Evolutionary conservation across 2,797 vertebrate species (phyloP), one percentile per base, ranked within the genome.

Genomic region (Pantherophis alleghaniensis): DNA sequence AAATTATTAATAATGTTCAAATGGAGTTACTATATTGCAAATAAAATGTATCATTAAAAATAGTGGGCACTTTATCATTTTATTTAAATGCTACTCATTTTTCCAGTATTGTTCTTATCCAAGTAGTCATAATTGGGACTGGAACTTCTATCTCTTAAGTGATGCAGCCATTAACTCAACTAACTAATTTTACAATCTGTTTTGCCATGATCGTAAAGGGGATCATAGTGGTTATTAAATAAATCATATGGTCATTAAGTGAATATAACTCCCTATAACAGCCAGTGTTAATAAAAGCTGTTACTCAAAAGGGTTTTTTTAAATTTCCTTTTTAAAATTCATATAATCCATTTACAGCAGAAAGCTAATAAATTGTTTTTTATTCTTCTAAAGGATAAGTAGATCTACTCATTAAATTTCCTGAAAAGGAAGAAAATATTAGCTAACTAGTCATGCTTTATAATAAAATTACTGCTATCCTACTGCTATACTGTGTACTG

Each of bases 341-440:
- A 91, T 26, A 16, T 12, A 56, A 5, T 37, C 32, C 86, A 87
- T 87, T 87, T 53, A 55, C 14, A 53, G 28, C 28, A 87, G 16
- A 87, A 32, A n/a, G 53, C 1, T 87, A 56, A 87, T 79, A 42
- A 89, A 47, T 26, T 37, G 42, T 51, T 89, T 55, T 57, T 79
- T 1, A 89, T 51, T 61, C 42, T 16, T 0, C n/a, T 2, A 87
- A 47, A 47, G n/a, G 1, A 0, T 0, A 51, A 4, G 0, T 0
- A 3, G 12, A 91, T 16, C 7, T 47, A 90, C 56, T 59, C 5
- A 57, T 13, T 9, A 74, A 18, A 55, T 26, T 88, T 53, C 53
- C 22, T 37, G 4, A 26, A 69, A 66, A 28, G n/a, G 9, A 47
- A 79, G 22, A 57, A 69, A 57, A 42, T 32, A 87, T 28, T 86